A percentile compares a stretch with the other conserved stretches of the same genome.
Evolutionary conservation across 2,113 vertebrate species (phyloP).

Genomic region (Cololabis saira): DNA sequence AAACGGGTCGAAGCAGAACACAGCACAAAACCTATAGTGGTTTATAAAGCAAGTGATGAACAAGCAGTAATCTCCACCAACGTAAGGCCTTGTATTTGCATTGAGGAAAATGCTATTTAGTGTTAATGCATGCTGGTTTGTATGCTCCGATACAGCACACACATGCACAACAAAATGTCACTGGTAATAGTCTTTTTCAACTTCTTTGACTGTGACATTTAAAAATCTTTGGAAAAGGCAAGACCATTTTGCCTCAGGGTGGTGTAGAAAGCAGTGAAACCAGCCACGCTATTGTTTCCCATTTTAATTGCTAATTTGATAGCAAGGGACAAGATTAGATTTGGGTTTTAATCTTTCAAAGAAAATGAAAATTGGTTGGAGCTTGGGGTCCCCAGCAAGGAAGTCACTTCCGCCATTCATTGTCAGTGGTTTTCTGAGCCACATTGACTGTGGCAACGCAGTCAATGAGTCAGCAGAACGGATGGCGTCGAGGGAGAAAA

Average conservation of each 20-base stretch:
- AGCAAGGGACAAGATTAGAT: conserved; percentile 69
- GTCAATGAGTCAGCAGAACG: conserved; percentile 54
- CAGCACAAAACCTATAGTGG: conserved; percentile 3
- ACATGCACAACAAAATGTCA: conserved; percentile 69
- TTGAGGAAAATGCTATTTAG: conserved; percentile 30
- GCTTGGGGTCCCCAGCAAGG: conserved; percentile 26
- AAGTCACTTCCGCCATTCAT: conserved; percentile 22
- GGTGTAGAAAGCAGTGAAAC: conserved; percentile 42
- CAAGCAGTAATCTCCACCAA: conserved; percentile 39
- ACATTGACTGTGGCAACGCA: conserved; percentile 31
- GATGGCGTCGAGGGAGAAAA: conserved; percentile 5
- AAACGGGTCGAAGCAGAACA: conserved; percentile 24
- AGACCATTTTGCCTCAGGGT: conserved; percentile 51
- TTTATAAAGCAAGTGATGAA: conserved; percentile 36
- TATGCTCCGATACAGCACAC: conserved; percentile 35
- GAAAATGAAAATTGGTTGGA: conserved; percentile 28
- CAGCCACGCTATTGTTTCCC: conserved; percentile 58
- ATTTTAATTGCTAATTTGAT: conserved; percentile 74
- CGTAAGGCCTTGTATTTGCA: conserved; percentile 37
- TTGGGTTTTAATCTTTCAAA: conserved; percentile 56
- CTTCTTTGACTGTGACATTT: conserved; percentile 74
- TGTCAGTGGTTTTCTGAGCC: conserved; percentile 44
- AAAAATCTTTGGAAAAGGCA: conserved; percentile 62
- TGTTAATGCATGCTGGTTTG: conserved; percentile 35
- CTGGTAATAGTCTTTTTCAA: conserved; percentile 69